Conservation (phyloP, 2,797 vertebrate species). For the Lagorchestes hirsutus region DNA sequence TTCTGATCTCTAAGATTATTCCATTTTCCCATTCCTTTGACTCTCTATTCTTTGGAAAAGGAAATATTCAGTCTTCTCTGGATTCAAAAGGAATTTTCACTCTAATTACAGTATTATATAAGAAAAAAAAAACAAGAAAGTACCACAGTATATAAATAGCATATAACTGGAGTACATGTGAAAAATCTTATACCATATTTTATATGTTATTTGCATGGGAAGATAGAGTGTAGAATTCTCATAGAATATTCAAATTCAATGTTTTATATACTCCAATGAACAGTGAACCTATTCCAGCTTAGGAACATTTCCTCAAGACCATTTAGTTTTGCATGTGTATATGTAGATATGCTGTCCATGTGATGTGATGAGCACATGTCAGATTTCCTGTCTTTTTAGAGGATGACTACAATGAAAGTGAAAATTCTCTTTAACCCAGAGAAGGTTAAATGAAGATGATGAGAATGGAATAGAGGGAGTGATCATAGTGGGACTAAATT, state of each 20-base stretch:
- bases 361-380: not conserved
- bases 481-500: not conserved
- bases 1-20: not conserved
- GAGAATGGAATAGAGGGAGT: not conserved
- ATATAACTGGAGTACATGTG: not conserved
- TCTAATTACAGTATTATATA: not conserved
- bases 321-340: not conserved
- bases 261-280: not conserved
- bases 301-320: not conserved
- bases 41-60: not conserved
- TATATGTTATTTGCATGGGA: not conserved
- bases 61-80: not conserved
- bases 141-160: not conserved
- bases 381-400: constrained; percentile 25
- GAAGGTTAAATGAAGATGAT: not conserved
- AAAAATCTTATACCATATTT: not conserved
- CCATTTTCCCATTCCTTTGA: not conserved
- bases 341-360: not conserved
- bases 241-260: not conserved
- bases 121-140: constrained; percentile 35
- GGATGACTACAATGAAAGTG: not conserved
- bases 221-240: not conserved
- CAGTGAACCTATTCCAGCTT: not conserved
- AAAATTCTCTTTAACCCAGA: constrained; percentile 17
- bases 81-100: constrained; percentile 14